phyloP scores from a whole-genome alignment of 2,797 vertebrate species.

The Hypotaenidia okinawae region DNA sequence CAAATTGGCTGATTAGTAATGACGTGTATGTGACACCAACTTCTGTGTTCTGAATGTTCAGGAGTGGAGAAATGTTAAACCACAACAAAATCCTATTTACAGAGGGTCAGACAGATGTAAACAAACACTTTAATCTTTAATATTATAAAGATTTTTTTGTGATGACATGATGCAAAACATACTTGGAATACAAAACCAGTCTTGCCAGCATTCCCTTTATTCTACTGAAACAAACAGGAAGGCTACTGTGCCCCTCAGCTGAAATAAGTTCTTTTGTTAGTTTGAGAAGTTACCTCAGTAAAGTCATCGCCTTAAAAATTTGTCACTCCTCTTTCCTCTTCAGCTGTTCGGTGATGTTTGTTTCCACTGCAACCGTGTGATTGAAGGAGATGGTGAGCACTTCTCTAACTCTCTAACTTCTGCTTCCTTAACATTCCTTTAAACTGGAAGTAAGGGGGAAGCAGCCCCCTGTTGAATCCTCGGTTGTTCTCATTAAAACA shows the following conservation, averaged over 20 bases:
- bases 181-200: not conserved
- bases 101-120: not conserved
- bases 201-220: not conserved
- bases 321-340: not conserved
- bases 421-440: not conserved
- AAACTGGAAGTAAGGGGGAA: not conserved
- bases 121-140: not conserved
- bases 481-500: not conserved
- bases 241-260: not conserved
- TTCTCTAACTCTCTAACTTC: not conserved
- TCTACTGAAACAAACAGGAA: not conserved
- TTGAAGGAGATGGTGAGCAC: constrained; percentile 94
- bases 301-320: not conserved
- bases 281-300: not conserved
- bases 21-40: not conserved
- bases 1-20: not conserved
- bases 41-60: not conserved
- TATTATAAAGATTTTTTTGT: not conserved
- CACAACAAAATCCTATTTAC: not conserved
- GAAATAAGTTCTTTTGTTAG: not conserved
- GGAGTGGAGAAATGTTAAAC: not conserved
- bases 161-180: not conserved
- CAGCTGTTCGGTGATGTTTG: constrained; percentile 97
- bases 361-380: constrained; percentile 97
- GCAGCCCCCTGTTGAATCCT: not conserved